Conservation (phyloP, 2,113 vertebrate genomes). For the Phrynocephalus versicolor region DNA sequence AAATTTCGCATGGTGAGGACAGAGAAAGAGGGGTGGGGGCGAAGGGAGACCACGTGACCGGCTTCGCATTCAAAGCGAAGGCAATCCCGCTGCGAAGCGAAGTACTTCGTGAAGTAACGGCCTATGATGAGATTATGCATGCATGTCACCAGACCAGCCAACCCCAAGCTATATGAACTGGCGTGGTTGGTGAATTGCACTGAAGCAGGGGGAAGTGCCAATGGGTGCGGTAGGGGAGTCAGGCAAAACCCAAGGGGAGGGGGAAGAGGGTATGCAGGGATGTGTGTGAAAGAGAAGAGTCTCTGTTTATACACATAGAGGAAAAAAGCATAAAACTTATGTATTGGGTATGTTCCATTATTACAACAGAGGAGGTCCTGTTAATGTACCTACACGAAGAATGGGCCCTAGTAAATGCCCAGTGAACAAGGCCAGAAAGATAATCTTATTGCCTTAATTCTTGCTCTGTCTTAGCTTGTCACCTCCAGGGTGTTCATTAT, state of each 20-base stretch:
- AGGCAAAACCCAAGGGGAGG: too few relatives aligned
- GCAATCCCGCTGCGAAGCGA: too few relatives aligned
- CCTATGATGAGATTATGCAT: too few relatives aligned
- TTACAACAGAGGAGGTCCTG: background rate
- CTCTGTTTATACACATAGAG: background rate
- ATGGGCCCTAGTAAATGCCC: background rate
- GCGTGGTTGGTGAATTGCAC: too few relatives aligned
- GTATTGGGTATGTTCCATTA: background rate
- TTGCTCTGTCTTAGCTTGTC: constrained; percentile 5
- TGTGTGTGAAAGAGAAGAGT: background rate
- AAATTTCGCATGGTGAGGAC: too few relatives aligned
- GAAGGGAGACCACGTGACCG: too few relatives aligned
- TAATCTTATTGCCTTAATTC: constrained; percentile 26
- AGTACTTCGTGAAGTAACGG: too few relatives aligned
- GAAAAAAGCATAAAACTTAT: background rate
- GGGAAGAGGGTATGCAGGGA: too few relatives aligned
- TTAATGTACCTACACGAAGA: background rate
- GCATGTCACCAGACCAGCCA: too few relatives aligned
- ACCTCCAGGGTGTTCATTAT: constrained; percentile 6
- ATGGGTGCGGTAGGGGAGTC: too few relatives aligned
- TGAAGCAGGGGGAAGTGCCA: background rate
- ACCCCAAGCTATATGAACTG: background rate
- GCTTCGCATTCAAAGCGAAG: too few relatives aligned
- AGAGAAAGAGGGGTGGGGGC: too few relatives aligned
- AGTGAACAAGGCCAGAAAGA: background rate